Evolutionary conservation across 2,888 invertebrate species (phyloP), one percentile per base, ranked within the genome.

Genomic region (Lymantria monacha): DNA sequence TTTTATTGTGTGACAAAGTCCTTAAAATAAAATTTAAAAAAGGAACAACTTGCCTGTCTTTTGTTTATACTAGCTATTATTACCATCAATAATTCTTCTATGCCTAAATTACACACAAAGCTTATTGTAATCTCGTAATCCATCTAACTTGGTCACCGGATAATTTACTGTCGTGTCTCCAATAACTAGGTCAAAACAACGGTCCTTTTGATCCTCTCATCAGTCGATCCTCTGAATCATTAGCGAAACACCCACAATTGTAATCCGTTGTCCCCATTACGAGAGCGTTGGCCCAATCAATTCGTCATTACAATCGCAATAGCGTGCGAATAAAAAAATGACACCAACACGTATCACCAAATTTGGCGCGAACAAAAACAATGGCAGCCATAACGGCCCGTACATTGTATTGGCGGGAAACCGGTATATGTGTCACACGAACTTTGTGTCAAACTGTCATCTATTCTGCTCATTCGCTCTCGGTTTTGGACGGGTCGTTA

Each of bases 221-320:
- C 67, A 62, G 48, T 57, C 49, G 70, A n/a, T 78, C 76, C 70
- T 75, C 81, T 77, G 76, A 83, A 83, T 84, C 85, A 88, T 85
- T 85, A 83, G 76, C 66, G 58, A 76, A 65, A 82, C 87, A 81
- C 87, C 87, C 83, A 87, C 87, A 80, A 76, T 76, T 62, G 73
- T 67, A 74, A 71, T 81, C 74, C 72, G 72, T 76, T 76, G 85
- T 74, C 81, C 85, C 69, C 81, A 70, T 85, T 87, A 70, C 56
- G 55, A 74, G 76, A 76, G 73, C 78, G 72, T 80, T 76, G 79
- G 76, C 69, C 76, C 81, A 86, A 87, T 89, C 89, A 87, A 87
- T 87, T 82, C 85, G 83, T 87, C 89, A 88, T 88, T 84, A 87
- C 72, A 78, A 79, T 79, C 69, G 78, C 76, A 72, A 76, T 72